phyloP scores from a whole-genome alignment of 2,888 invertebrate species.

The Sesia bembeciformis region DNA sequence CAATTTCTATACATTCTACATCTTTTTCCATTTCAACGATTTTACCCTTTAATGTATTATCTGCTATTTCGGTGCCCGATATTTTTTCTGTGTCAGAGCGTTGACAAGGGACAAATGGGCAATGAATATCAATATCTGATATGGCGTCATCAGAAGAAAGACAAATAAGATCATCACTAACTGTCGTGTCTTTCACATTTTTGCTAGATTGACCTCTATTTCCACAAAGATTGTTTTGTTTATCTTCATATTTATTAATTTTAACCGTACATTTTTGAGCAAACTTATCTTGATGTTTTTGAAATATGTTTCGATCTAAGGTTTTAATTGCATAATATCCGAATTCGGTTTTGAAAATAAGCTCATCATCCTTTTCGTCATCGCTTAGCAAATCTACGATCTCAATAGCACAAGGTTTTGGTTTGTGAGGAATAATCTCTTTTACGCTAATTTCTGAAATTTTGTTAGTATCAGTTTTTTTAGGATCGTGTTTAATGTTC shows the following conservation, averaged over 20 bases:
- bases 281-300: slow-evolving; percentile 38
- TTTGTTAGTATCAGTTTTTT: slow-evolving; percentile 10
- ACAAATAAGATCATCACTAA: background rate
- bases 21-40: background rate
- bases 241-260: slow-evolving; percentile 11
- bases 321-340: slow-evolving; percentile 31
- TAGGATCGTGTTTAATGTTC: slow-evolving; percentile 37
- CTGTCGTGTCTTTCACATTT: background rate
- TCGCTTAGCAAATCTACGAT: slow-evolving; percentile 57
- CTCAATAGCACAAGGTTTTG: slow-evolving; percentile 18
- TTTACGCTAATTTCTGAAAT: slow-evolving; percentile 22
- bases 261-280: slow-evolving; percentile 34
- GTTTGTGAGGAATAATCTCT: slow-evolving; percentile 10
- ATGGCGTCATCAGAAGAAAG: background rate
- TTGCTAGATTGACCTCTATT: background rate
- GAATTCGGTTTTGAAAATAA: slow-evolving; percentile 36
- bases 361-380: slow-evolving; percentile 35
- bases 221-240: background rate
- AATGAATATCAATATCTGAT: background rate
- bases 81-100: too few relatives aligned
- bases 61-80: background rate
- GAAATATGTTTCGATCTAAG: slow-evolving; percentile 19
- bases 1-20: slow-evolving; percentile 32
- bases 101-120: too few relatives aligned
- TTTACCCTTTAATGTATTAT: background rate